Conservation (phyloP, 53 echinoderm and acorn worm species). For the Antedon mediterranea region DNA sequence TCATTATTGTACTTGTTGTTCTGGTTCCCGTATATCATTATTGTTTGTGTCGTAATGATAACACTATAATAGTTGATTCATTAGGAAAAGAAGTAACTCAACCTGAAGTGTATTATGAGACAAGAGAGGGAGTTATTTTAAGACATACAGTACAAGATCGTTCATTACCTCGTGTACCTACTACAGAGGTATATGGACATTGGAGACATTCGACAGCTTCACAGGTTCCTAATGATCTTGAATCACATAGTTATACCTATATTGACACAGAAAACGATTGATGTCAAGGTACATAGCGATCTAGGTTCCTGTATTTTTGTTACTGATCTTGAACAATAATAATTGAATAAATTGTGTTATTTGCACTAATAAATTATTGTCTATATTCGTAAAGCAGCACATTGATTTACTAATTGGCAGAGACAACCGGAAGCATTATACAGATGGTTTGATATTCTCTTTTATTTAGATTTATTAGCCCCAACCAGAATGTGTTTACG, state of each 20-base stretch:
- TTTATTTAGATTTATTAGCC: too few relatives aligned
- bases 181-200: not conserved
- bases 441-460: too few relatives aligned
- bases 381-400: too few relatives aligned
- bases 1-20: not conserved
- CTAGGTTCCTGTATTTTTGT: too few relatives aligned
- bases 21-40: not conserved
- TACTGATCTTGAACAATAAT: too few relatives aligned
- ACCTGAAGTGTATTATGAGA: not conserved
- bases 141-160: not conserved
- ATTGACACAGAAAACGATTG: not conserved
- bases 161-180: not conserved
- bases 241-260: not conserved
- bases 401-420: too few relatives aligned
- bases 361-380: too few relatives aligned
- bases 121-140: not conserved
- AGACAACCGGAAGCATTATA: too few relatives aligned
- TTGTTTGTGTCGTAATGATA: not conserved
- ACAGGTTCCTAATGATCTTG: not conserved
- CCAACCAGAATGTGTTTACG: too few relatives aligned
- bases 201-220: not conserved
- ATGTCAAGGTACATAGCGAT: too few relatives aligned
- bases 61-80: not conserved
- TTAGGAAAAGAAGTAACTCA: not conserved
- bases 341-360: too few relatives aligned